Conservation (phyloP, 1,140 invertebrate species). For the Cardiocondyla obscurior region DNA sequence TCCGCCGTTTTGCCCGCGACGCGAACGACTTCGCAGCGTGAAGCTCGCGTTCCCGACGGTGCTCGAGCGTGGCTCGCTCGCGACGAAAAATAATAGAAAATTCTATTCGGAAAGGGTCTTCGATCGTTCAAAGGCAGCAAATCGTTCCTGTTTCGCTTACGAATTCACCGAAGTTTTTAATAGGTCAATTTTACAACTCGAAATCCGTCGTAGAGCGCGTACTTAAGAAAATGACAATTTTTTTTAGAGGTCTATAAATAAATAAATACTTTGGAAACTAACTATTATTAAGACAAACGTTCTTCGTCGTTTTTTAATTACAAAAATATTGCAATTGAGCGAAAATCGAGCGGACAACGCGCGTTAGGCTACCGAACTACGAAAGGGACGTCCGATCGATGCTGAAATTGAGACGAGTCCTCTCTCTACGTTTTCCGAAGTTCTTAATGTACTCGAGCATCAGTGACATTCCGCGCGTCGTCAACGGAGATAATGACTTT, state of each 20-base stretch:
- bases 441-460: constrained; percentile 51
- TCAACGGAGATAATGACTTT: constrained; percentile 56
- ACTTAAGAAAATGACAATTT: not conserved
- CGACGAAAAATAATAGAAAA: not conserved
- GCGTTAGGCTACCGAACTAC: not conserved
- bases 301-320: not conserved
- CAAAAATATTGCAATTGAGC: not conserved
- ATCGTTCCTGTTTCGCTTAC: not conserved
- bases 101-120: not conserved
- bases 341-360: not conserved
- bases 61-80: not conserved
- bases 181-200: not conserved
- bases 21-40: not conserved
- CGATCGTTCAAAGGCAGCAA: not conserved
- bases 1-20: not conserved
- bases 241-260: constrained; percentile 1
- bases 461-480: constrained; percentile 49
- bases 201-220: not conserved
- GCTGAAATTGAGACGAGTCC: not conserved
- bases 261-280: constrained; percentile 18
- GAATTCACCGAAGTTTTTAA: constrained; percentile 1
- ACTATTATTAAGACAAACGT: not conserved
- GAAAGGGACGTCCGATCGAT: not conserved
- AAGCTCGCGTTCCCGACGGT: not conserved
- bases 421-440: not conserved